phyloP scores from a whole-genome alignment of 2,888 invertebrate species.

The Drosophila helvetica region DNA sequence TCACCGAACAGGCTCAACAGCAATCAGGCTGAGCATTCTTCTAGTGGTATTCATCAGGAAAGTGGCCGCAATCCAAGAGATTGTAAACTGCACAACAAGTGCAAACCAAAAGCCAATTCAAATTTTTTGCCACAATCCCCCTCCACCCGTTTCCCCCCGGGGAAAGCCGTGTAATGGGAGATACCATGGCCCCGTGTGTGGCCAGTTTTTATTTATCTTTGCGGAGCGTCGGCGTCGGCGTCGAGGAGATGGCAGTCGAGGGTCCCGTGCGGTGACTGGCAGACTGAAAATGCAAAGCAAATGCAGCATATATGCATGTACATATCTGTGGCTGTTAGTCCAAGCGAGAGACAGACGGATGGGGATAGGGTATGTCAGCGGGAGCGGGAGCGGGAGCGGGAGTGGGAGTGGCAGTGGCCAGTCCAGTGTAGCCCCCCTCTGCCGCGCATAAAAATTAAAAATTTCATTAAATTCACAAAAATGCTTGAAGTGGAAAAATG shows the following conservation, averaged over 20 bases:
- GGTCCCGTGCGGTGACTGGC: background rate
- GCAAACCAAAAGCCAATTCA: constrained; percentile 31
- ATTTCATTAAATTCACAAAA: constrained; percentile 80
- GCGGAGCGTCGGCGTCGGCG: constrained; percentile 17
- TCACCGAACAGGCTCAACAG: background rate
- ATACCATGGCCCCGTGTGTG: constrained; percentile 15
- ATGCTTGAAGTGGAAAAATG: constrained; percentile 79
- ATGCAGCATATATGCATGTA: constrained; percentile 26
- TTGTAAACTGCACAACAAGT: constrained; percentile 23
- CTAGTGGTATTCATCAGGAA: constrained; percentile 10
- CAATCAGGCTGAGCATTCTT: background rate
- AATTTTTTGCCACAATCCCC: constrained; percentile 16
- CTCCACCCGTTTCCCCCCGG: background rate
- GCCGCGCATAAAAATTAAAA: constrained; percentile 76
- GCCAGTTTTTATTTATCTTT: constrained; percentile 48
- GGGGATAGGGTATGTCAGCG: background rate
- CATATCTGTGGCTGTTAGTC: constrained; percentile 49
- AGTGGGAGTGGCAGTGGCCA: background rate
- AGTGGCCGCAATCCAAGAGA: constrained; percentile 13
- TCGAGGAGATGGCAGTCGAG: background rate
- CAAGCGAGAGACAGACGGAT: constrained; percentile 24
- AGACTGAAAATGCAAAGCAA: constrained; percentile 38
- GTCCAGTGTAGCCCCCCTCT: constrained; percentile 1
- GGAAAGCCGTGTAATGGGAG: constrained; percentile 9
- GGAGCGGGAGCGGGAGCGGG: background rate